phyloP scores from a whole-genome alignment of 2,113 vertebrate species.

The Pedionomus torquatus region DNA sequence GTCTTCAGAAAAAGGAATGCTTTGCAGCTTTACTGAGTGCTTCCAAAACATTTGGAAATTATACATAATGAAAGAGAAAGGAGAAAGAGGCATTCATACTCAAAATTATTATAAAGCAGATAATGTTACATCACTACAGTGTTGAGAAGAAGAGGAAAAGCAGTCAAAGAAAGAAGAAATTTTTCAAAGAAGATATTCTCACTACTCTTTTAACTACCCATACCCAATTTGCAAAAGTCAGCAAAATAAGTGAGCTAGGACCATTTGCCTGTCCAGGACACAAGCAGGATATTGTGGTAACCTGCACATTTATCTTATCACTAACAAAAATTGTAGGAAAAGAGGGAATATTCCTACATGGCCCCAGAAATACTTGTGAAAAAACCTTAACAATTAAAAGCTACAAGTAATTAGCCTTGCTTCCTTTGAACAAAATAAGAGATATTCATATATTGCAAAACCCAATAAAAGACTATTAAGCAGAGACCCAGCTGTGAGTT shows the following conservation, averaged over 20 bases:
- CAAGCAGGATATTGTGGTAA: background rate
- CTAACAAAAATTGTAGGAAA: background rate
- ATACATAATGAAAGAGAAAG: background rate
- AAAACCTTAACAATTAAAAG: background rate
- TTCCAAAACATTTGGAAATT: conserved; percentile 11
- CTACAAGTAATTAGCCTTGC: background rate
- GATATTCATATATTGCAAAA: background rate
- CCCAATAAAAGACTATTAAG: background rate
- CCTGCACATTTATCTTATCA: background rate
- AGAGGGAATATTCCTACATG: background rate
- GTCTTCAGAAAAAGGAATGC: background rate
- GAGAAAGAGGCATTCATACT: background rate
- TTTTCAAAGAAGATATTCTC: background rate
- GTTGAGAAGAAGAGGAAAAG: background rate
- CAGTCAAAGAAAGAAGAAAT: background rate
- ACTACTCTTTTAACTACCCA: background rate
- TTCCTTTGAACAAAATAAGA: background rate
- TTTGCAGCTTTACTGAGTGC: background rate
- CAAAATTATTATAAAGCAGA: background rate
- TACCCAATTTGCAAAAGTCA: background rate
- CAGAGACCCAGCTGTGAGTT: background rate
- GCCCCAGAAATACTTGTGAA: background rate
- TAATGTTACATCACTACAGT: background rate
- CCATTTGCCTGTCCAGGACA: background rate
- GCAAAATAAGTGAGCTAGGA: background rate